Percentiles rank a stretch among this genome's conserved stretches.
phyloP scores from a whole-genome alignment of 2,888 invertebrate genomes.

The Tuta absoluta region DNA sequence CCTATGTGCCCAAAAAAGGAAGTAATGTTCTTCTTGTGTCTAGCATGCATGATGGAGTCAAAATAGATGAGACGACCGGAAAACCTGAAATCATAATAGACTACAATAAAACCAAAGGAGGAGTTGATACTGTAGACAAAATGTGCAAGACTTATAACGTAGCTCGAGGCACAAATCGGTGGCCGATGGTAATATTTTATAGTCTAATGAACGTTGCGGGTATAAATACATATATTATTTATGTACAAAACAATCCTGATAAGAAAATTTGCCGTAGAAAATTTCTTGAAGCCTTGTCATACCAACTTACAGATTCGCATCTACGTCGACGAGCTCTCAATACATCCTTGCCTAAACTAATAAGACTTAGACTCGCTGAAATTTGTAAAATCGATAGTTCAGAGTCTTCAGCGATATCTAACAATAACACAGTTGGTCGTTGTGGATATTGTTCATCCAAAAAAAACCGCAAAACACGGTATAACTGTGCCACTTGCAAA shows the following conservation, averaged over 20 bases:
- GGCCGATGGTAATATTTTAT: conserved; percentile 28
- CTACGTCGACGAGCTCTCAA: no score
- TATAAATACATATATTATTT: conserved; percentile 20
- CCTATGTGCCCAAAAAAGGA: background rate
- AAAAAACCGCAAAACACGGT: no score
- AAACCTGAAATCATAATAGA: background rate
- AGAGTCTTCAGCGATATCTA: no score
- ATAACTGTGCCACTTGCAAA: no score
- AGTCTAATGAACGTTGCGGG: conserved; percentile 21
- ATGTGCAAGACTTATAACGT: conserved; percentile 28
- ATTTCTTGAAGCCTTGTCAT: no score
- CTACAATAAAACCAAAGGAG: conserved; percentile 28
- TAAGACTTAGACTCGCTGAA: no score
- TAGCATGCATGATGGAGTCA: background rate
- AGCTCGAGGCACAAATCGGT: conserved; percentile 25
- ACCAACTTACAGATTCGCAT: no score
- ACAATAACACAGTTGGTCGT: no score
- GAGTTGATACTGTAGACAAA: conserved; percentile 22
- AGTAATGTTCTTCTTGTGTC: background rate
- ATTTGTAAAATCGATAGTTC: no score
- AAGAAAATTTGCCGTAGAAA: no score
- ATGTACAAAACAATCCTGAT: background rate
- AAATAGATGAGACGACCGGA: background rate
- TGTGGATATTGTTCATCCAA: no score
- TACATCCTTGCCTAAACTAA: no score